These are phyloP conservation scores for Drosophila birchii DNA, from an alignment of 2,888 invertebrate species.

Conservation along the genomic window DNA sequence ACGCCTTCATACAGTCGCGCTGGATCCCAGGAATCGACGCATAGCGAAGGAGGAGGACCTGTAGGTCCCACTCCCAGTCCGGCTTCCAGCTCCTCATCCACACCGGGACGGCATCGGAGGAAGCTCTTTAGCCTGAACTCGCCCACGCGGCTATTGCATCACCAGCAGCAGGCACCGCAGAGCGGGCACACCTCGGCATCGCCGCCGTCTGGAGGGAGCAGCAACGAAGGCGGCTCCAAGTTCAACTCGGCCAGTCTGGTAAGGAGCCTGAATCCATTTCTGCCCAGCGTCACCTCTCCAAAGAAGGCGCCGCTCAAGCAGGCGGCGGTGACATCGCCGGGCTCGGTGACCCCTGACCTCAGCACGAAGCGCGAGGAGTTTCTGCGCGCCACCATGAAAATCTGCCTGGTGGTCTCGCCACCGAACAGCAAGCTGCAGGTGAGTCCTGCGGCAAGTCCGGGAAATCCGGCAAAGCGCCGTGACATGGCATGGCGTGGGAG, in stretches of 20 bases:
- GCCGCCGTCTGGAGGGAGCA: slow-evolving; percentile 29
- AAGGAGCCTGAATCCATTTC: slow-evolving; percentile 83
- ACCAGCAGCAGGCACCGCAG: slow-evolving; percentile 41
- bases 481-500: not conserved
- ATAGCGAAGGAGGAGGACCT: slow-evolving; percentile 70
- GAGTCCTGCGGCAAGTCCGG: slow-evolving; percentile 52
- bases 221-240: slow-evolving; percentile 29
- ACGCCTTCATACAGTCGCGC: slow-evolving; percentile 79
- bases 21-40: slow-evolving; percentile 80
- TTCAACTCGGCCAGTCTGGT: slow-evolving; percentile 69
- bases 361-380: slow-evolving; percentile 88
- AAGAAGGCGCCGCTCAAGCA: slow-evolving; percentile 69
- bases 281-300: slow-evolving; percentile 65
- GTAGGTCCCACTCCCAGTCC: slow-evolving; percentile 71
- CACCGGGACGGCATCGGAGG: slow-evolving; percentile 81
- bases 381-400: slow-evolving; percentile 90
- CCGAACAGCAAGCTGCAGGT: slow-evolving; percentile 86
- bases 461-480: not conserved
- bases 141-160: slow-evolving; percentile 73
- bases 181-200: slow-evolving; percentile 53
- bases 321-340: slow-evolving; percentile 51
- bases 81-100: slow-evolving; percentile 75
- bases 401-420: slow-evolving; percentile 90
- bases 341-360: slow-evolving; percentile 73
- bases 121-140: slow-evolving; percentile 82